phyloP scores from a whole-genome alignment of 1,140 invertebrate species.

The Trachelipus rathkii region DNA sequence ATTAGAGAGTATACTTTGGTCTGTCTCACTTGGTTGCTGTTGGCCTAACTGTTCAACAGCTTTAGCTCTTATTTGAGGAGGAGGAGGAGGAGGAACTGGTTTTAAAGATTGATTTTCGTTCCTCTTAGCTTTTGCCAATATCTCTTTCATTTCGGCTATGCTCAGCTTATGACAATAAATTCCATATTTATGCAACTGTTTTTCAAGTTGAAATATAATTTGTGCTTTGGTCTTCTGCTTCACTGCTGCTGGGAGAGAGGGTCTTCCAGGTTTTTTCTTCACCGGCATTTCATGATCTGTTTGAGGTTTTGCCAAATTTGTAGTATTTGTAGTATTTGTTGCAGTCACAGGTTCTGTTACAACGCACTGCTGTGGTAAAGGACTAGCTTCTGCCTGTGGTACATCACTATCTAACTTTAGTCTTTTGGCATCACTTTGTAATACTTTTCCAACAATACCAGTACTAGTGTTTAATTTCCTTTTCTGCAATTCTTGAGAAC shows the following conservation, averaged over 20 bases:
- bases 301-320: neutral
- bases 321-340: too few species aligned
- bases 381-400: neutral
- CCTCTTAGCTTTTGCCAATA: slow-evolving; percentile 14
- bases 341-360: neutral
- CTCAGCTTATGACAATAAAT: slow-evolving; percentile 23
- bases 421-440: slow-evolving; percentile 31
- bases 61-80: too few species aligned
- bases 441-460: slow-evolving; percentile 25
- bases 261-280: slow-evolving; percentile 30
- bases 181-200: slow-evolving; percentile 27
- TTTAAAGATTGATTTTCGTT: too few species aligned
- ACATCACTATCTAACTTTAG: slow-evolving; percentile 26
- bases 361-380: neutral
- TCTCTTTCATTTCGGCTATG: slow-evolving; percentile 23
- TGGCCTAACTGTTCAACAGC: too few species aligned
- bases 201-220: slow-evolving; percentile 32
- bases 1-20: too few species aligned
- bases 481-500: slow-evolving; percentile 12
- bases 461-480: slow-evolving; percentile 34
- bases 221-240: slow-evolving; percentile 35
- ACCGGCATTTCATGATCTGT: neutral
- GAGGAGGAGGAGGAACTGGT: too few species aligned
- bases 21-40: too few species aligned
- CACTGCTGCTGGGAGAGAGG: slow-evolving; percentile 26